phyloP scores from a whole-genome alignment of 2,888 invertebrate genomes.

The Drosophila picticornis region DNA sequence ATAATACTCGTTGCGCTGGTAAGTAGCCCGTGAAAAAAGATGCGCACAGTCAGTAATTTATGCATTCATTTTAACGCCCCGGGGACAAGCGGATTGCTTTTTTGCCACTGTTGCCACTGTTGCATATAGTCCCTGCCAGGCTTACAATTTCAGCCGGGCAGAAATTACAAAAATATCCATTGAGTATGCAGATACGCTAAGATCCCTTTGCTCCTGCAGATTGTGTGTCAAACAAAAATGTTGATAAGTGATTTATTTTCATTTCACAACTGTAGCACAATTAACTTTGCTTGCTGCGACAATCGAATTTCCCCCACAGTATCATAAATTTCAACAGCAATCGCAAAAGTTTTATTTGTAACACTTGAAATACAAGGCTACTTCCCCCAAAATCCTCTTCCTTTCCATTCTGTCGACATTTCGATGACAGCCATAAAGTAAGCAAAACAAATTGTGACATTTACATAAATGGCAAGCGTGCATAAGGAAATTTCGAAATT shows the following conservation, averaged over 20 bases:
- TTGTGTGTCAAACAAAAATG: constrained; percentile 25
- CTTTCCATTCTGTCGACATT: constrained; percentile 13
- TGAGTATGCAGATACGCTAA: not conserved
- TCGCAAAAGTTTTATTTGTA: constrained; percentile 23
- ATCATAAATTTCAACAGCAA: constrained; percentile 18
- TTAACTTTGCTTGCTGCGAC: constrained; percentile 23
- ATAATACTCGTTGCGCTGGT: constrained; percentile 28
- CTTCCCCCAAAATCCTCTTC: not conserved
- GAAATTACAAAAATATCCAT: not conserved
- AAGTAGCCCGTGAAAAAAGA: constrained; percentile 35
- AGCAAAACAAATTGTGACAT: constrained; percentile 58
- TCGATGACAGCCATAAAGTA: constrained; percentile 41
- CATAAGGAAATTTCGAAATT: constrained; percentile 52
- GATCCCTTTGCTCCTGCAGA: constrained; percentile 7
- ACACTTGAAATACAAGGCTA: constrained; percentile 10
- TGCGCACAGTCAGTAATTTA: constrained; percentile 44
- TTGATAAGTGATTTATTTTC: constrained; percentile 14
- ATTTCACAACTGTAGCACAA: constrained; percentile 16
- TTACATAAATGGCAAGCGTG: constrained; percentile 61
- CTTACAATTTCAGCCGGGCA: constrained; percentile 15
- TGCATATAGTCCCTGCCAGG: not conserved
- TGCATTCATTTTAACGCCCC: constrained; percentile 34
- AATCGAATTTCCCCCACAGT: not conserved
- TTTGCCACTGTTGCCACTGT: constrained; percentile 10
- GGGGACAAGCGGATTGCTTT: constrained; percentile 30